Percentiles rank a stretch among this genome's conserved stretches.
Conservation (phyloP, 2,888 invertebrate genomes). For the Hydrotaea cyrtoneurina region DNA sequence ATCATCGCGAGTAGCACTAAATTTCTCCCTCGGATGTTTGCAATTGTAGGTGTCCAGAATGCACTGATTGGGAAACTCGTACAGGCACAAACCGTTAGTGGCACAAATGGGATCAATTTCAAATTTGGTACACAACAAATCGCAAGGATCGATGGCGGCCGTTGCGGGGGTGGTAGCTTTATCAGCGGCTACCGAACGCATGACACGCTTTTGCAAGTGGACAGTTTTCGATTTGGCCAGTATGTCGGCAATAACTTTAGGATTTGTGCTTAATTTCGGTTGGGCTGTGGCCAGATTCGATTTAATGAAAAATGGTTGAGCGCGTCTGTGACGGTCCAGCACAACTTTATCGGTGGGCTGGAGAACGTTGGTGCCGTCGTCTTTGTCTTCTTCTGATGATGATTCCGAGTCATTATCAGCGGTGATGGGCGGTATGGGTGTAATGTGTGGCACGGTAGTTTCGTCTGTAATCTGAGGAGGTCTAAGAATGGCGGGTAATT, state of each 20-base stretch:
- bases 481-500: neutral
- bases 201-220: neutral
- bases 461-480: constrained; percentile 4
- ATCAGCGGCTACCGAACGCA: neutral
- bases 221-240: neutral
- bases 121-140: constrained; percentile 74
- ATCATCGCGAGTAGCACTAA: constrained; percentile 72
- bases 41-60: constrained; percentile 77
- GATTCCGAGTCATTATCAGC: neutral
- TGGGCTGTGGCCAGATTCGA: neutral
- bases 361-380: too few relatives aligned
- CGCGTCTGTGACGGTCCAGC: neutral
- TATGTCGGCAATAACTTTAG: neutral
- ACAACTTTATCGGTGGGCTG: too few relatives aligned
- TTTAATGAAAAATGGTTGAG: constrained; percentile 25
- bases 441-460: neutral
- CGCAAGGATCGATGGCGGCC: constrained; percentile 68
- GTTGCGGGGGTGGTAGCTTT: too few relatives aligned
- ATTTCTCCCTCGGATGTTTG: constrained; percentile 72
- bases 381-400: neutral
- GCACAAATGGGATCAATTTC: constrained; percentile 75
- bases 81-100: constrained; percentile 73
- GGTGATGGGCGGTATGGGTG: neutral
- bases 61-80: constrained; percentile 77
- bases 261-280: neutral